Conservation (phyloP, 2,797 vertebrate species). For the Eulemur coronatus region DNA sequence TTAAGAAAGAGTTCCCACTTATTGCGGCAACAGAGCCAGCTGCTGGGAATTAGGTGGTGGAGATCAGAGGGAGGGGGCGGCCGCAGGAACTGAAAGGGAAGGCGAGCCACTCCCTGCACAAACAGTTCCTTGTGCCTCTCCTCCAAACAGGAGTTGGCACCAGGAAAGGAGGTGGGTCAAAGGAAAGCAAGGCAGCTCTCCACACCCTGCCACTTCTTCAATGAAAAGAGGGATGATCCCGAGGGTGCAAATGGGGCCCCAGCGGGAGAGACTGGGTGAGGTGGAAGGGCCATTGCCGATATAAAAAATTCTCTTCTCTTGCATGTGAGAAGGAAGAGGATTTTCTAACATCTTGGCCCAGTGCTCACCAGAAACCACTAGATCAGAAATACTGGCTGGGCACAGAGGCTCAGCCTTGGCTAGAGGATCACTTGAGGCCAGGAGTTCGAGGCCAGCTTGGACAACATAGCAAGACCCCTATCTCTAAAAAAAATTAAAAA, state of each 20-base stretch:
- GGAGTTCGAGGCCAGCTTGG: not conserved
- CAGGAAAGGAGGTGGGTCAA: not conserved
- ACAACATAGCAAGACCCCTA: not conserved
- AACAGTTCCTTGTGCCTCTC: slow-evolving; percentile 65
- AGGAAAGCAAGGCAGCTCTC: slow-evolving; percentile 40
- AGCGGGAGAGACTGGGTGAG: not conserved
- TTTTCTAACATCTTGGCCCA: not conserved
- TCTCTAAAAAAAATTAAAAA: not conserved
- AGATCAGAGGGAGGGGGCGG: slow-evolving; percentile 65
- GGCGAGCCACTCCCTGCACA: slow-evolving; percentile 64
- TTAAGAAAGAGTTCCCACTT: slow-evolving; percentile 73
- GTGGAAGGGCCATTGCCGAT: not conserved
- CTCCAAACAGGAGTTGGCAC: slow-evolving; percentile 47
- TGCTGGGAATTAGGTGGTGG: slow-evolving; percentile 74
- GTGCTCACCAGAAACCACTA: not conserved
- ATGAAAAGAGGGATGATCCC: not conserved
- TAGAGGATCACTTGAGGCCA: not conserved
- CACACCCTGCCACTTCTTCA: not conserved
- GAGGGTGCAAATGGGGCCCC: not conserved
- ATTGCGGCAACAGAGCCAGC: slow-evolving; percentile 69
- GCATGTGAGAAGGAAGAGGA: not conserved
- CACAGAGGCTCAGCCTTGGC: not conserved
- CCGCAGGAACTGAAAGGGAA: slow-evolving; percentile 19
- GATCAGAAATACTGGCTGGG: not conserved
- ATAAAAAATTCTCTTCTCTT: not conserved